Evolutionary conservation across 1,140 invertebrate species (phyloP).

Genomic region (Ceratosolen solmsi): DNA sequence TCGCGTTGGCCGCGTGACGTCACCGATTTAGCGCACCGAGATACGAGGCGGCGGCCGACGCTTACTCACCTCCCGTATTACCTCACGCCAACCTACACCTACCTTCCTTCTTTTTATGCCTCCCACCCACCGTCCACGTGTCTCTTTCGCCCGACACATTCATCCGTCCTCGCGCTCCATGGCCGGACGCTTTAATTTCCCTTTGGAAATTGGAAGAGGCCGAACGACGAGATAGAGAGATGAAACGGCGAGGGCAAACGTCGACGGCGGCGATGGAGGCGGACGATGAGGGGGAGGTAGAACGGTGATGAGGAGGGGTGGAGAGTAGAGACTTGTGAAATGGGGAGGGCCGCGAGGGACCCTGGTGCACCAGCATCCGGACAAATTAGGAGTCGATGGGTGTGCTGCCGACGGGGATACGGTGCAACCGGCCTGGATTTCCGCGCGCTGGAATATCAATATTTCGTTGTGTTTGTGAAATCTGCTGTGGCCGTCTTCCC

Average conservation of each 20-base stretch:
- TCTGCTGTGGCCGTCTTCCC: background rate
- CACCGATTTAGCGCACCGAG: constrained; percentile 11
- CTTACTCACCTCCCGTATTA: constrained; percentile 39
- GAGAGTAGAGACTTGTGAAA: too few species aligned
- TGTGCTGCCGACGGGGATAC: background rate
- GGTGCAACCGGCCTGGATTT: too few species aligned
- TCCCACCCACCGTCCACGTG: background rate
- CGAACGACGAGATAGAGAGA: background rate
- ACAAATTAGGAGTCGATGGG: background rate
- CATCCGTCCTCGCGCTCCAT: background rate
- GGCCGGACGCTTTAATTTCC: constrained; percentile 15
- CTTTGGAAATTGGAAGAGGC: background rate
- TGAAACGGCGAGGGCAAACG: background rate
- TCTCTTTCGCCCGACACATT: background rate
- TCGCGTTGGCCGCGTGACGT: constrained; percentile 24
- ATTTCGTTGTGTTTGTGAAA: background rate
- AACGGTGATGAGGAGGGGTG: too few species aligned
- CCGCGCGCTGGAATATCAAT: background rate
- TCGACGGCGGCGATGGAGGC: background rate
- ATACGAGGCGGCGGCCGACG: constrained; percentile 19
- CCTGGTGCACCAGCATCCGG: background rate
- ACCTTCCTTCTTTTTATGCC: background rate
- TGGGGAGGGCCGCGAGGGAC: background rate
- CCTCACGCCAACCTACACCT: constrained; percentile 41
- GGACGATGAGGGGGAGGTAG: background rate